A percentile compares a stretch with the other conserved stretches of the same genome.
Conservation (phyloP, 2,113 vertebrate species). For the Clarias magur region DNA sequence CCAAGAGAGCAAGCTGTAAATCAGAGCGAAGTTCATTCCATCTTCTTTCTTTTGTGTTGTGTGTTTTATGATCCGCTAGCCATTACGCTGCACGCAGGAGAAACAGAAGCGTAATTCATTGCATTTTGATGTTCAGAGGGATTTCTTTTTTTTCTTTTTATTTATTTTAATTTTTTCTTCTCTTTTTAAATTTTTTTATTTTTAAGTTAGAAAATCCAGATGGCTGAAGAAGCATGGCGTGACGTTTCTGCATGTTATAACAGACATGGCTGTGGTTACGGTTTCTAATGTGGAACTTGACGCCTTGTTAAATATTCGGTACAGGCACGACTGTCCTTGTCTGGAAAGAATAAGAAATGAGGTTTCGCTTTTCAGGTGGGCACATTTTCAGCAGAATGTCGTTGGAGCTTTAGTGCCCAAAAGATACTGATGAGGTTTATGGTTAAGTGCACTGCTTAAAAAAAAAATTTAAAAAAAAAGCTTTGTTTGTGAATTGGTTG, state of each 20-base stretch:
- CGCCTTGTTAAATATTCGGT: neutral
- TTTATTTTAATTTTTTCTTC: neutral
- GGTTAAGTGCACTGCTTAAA: no score
- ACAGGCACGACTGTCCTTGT: neutral
- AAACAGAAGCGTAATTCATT: conserved; percentile 7
- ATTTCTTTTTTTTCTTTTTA: neutral
- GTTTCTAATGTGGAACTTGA: neutral
- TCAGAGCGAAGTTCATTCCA: conserved; percentile 60
- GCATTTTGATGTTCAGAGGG: neutral
- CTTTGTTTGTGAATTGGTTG: no score
- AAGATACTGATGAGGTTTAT: neutral
- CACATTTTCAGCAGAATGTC: neutral
- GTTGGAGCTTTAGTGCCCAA: no score
- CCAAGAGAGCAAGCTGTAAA: conserved; percentile 62
- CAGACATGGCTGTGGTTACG: neutral
- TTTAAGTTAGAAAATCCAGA: neutral
- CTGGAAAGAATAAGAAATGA: neutral
- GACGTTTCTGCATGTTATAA: neutral
- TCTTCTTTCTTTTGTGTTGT: conserved; percentile 39
- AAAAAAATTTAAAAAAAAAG: no score
- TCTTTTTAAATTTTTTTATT: neutral
- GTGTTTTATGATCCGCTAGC: conserved; percentile 20
- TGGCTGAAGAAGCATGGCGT: neutral
- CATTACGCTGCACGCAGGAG: neutral
- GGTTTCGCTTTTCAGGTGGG: neutral